Percentiles rank a stretch among this genome's conserved stretches.
Evolutionary conservation across 2,888 invertebrate genomes (phyloP).

Genomic region (Dicroscelio sp.): DNA sequence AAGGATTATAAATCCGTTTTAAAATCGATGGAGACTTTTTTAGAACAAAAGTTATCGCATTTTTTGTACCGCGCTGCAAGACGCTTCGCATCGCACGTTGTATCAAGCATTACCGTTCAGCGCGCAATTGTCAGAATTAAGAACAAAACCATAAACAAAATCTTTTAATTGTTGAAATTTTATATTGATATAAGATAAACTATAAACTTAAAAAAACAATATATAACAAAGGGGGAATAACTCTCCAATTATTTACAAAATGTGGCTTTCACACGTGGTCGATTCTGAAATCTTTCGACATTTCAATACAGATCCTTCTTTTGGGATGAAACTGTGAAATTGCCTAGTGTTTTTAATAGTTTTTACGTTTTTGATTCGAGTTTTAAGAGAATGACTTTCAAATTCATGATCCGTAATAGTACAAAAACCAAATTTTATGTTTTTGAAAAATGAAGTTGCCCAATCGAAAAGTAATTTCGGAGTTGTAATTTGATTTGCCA

Average conservation of each 20-base stretch:
- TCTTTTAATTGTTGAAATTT: too few species aligned
- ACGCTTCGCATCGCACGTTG: not conserved
- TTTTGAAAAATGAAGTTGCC: conserved; percentile 17
- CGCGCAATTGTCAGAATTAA: too few species aligned
- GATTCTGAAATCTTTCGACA: not conserved
- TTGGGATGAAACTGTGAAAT: not conserved
- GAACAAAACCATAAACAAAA: too few species aligned
- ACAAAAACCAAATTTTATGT: conserved; percentile 2
- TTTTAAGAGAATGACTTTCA: not conserved
- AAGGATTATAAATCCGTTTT: not conserved
- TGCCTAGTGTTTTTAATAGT: conserved; percentile 5
- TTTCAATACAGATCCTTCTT: not conserved
- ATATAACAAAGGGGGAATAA: not conserved
- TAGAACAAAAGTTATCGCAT: not conserved
- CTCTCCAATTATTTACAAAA: not conserved
- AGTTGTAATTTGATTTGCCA: not conserved
- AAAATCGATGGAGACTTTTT: not conserved
- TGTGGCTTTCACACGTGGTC: not conserved
- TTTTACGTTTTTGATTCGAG: conserved; percentile 2
- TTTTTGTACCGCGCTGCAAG: not conserved
- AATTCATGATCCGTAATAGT: conserved; percentile 5
- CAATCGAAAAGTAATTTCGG: conserved; percentile 5
- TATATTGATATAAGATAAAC: too few species aligned
- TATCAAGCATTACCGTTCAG: too few species aligned
- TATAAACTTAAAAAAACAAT: not conserved